phyloP scores from a whole-genome alignment of 2,797 vertebrate genomes.

The Staurois parvus region DNA sequence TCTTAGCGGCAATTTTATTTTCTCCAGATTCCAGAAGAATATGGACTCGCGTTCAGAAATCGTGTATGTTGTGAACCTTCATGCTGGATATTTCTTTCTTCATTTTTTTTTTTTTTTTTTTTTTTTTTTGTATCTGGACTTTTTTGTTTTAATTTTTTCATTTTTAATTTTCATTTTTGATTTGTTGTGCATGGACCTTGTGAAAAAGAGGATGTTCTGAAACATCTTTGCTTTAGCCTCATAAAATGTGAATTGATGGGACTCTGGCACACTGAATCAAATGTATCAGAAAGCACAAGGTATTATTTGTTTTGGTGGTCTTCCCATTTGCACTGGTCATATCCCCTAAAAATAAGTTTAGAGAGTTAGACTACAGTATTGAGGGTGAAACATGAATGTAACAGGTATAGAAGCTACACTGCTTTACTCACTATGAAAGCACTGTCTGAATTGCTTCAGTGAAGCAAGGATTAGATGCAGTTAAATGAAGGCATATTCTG shows the following conservation, averaged over 20 bases:
- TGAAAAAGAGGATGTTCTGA: conserved; percentile 81
- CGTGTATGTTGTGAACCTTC: conserved; percentile 86
- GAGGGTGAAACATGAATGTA: conserved; percentile 80
- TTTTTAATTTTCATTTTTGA: conserved; percentile 75
- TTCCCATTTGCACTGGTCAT: conserved; percentile 81
- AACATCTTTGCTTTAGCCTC: conserved; percentile 78
- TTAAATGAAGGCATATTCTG: conserved; percentile 67
- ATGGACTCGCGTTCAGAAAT: conserved; percentile 98
- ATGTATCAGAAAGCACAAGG: conserved; percentile 78
- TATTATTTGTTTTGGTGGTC: conserved; percentile 75
- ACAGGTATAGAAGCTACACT: conserved; percentile 74
- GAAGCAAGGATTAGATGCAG: conserved; percentile 71
- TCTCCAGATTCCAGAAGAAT: conserved; percentile 89
- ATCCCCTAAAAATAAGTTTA: conserved; percentile 69
- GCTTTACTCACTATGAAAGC: conserved; percentile 75
- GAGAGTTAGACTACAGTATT: conserved; percentile 75
- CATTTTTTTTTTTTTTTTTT: conserved; percentile 75
- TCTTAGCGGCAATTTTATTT: conserved; percentile 86
- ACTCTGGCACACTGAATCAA: conserved; percentile 80
- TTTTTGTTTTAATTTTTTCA: conserved; percentile 69
- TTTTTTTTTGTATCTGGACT: conserved; percentile 81
- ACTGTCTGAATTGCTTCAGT: conserved; percentile 72
- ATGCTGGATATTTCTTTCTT: conserved; percentile 80
- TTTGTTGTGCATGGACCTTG: conserved; percentile 82
- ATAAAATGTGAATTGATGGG: conserved; percentile 78